Conservation (phyloP, 1,140 invertebrate genomes). For the Laupala kohalensis region DNA sequence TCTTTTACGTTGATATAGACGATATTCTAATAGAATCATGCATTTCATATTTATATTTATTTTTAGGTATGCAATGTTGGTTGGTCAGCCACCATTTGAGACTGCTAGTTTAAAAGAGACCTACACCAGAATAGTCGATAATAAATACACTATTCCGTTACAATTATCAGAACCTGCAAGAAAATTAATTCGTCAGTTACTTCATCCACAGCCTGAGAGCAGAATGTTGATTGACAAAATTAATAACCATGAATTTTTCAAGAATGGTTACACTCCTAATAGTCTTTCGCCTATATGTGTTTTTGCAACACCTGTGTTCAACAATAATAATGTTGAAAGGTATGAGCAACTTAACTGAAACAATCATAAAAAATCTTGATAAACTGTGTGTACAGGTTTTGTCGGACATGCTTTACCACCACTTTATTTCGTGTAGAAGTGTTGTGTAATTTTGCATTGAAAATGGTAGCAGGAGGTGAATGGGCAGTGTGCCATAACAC, state of each 20-base stretch:
- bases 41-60: conserved; percentile 6
- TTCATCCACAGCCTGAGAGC: conserved; percentile 41
- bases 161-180: conserved; percentile 35
- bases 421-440: no score
- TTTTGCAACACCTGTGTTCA: conserved; percentile 19
- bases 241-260: conserved; percentile 46
- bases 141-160: conserved; percentile 46
- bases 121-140: conserved; percentile 48
- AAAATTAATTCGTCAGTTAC: conserved; percentile 40
- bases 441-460: no score
- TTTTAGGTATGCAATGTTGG: conserved; percentile 44
- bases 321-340: no score
- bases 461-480: no score
- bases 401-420: no score
- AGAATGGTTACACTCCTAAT: conserved; percentile 25
- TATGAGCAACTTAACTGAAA: no score
- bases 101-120: conserved; percentile 43
- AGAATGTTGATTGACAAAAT: conserved; percentile 42
- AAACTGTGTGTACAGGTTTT: no score
- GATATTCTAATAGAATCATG: not conserved
- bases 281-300: conserved; percentile 27
- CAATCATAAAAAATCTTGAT: no score
- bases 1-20: not conserved
- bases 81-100: conserved; percentile 59
- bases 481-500: no score